phyloP scores from a whole-genome alignment of 2,888 invertebrate genomes.

The Dermolepida albohirtum region DNA sequence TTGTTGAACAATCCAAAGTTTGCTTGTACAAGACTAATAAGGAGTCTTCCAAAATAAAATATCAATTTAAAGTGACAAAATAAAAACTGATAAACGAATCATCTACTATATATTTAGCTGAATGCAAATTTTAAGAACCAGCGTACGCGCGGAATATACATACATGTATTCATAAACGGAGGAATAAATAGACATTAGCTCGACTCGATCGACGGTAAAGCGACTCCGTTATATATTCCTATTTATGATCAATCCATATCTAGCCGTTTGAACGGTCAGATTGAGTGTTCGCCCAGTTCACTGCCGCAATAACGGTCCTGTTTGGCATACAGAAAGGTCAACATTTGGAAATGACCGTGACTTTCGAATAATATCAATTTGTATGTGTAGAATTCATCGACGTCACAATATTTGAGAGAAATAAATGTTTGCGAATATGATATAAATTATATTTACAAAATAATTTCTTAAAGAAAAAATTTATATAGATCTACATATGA shows the following conservation, averaged over 20 bases:
- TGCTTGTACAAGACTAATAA: too few relatives aligned
- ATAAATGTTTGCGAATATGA: not conserved
- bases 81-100: not conserved
- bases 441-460: not conserved
- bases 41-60: too few relatives aligned
- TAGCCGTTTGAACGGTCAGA: not conserved
- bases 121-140: conserved; percentile 15
- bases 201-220: conserved; percentile 18
- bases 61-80: not conserved
- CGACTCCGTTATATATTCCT: conserved; percentile 21
- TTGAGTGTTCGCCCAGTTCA: not conserved
- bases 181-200: conserved; percentile 31
- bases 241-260: conserved; percentile 32
- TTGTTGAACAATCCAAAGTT: too few relatives aligned
- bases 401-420: not conserved
- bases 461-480: not conserved
- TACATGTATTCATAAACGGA: conserved; percentile 22
- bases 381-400: not conserved
- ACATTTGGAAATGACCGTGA: conserved; percentile 17
- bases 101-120: not conserved
- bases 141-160: conserved; percentile 2
- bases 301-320: conserved; percentile 21
- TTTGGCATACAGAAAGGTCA: conserved; percentile 26
- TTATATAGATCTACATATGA: too few relatives aligned
- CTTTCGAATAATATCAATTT: conserved; percentile 16